These are phyloP conservation scores for Anolis sagrei DNA, from an alignment of 2,113 vertebrate genomes.

Conservation along the genomic window DNA sequence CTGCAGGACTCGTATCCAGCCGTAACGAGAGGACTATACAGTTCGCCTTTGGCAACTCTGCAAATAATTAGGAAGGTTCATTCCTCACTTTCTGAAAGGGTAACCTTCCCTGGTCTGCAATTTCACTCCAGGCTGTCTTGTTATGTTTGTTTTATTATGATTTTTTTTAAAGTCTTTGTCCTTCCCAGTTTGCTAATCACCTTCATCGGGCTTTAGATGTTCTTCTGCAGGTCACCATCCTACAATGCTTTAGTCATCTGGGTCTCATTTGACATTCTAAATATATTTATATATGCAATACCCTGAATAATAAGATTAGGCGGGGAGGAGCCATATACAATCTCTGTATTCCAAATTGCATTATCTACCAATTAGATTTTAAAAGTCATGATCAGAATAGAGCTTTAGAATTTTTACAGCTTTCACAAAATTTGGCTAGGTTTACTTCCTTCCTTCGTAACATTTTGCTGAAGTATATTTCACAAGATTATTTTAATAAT, in stretches of 20 bases:
- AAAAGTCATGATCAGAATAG: background rate
- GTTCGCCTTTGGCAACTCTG: conserved; percentile 12
- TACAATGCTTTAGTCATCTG: background rate
- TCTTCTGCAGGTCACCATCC: background rate
- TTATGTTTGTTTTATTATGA: background rate
- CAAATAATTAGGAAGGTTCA: conserved; percentile 17
- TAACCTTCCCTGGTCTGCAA: conserved; percentile 2
- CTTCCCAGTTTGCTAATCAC: conserved; percentile 13
- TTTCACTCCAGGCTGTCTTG: conserved; percentile 6
- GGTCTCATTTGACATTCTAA: background rate
- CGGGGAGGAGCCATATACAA: background rate
- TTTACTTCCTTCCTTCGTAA: background rate
- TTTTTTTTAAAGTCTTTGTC: background rate
- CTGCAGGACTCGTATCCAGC: conserved; percentile 8
- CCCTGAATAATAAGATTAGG: background rate
- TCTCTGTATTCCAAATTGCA: background rate
- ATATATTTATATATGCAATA: background rate
- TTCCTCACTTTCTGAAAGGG: conserved; percentile 11
- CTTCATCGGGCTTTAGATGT: background rate
- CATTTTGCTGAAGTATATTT: background rate
- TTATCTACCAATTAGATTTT: background rate
- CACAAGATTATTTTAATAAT: too few relatives aligned
- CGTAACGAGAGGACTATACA: conserved; percentile 6
- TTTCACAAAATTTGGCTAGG: background rate
- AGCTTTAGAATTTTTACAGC: background rate